Base-by-base conservation (phyloP, 2,888 invertebrate species). In the Agrochola macilenta region DNA sequence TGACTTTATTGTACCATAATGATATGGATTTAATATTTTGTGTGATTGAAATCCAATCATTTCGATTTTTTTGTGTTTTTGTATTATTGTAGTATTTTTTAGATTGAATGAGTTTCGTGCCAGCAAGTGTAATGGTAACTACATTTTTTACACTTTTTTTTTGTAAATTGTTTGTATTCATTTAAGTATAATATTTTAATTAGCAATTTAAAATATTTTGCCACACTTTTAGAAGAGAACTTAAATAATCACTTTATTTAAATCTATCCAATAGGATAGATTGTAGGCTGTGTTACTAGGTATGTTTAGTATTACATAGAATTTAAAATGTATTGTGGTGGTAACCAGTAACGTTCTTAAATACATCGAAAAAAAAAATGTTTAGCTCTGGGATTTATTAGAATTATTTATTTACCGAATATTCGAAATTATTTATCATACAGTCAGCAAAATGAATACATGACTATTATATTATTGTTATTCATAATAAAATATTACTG, bases 371-470 rank as follows among this genome's bases (percentile, higher is more conserved):
- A 20, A 30, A 72, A 46, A n/a, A n/a, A 2, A 20, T 43, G 5
- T 30, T n/a, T 1, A 14, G 5, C 3, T 35, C 17, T 20, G 5
- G 20, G 14, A 23, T 17, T n/a, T 46, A 49, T 49, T 49, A 9
- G 0, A 73, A 46, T 58, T n/a, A 58, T 5, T 4, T 35, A 14
- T 11, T 58, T 20, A n/a, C 26, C 17, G 17, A 52, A 52, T 70
- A 61, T 35, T 54, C 35, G 0, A 30, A 43, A 54, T 26, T 20
- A 30, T 52, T 17, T 14, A 35, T 14, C 26, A 43, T 35, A 9
- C n/a, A 79, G 26, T 23, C 12, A 52, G 9, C 23, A 52, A 43
- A 69, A 52, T 65, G 23, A 35, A 46, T 69, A 69, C 20, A 12
- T 0, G 5, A 35, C 4, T 14, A 23, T 26, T 26, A 20, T 11